Conservation (phyloP, 2,888 invertebrate genomes). For the Meloe dianella region DNA sequence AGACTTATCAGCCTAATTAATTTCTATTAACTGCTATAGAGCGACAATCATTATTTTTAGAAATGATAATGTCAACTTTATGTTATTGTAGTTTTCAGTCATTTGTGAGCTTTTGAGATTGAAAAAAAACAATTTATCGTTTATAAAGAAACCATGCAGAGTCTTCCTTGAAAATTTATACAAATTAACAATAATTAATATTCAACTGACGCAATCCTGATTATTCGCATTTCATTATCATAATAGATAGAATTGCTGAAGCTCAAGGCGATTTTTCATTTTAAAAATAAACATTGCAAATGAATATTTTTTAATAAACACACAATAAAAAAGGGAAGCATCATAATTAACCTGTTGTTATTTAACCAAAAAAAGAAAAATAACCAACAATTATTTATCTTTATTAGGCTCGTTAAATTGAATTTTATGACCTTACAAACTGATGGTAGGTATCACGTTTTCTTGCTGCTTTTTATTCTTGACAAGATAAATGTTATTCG, state of each 20-base stretch:
- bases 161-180: not conserved
- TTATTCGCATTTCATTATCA: not conserved
- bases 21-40: not conserved
- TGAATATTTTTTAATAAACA: no score
- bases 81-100: no score
- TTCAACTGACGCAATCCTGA: not conserved
- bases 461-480: not conserved
- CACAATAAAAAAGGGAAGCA: not conserved
- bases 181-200: constrained; percentile 2
- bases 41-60: not conserved
- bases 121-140: not conserved
- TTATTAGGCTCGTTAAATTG: not conserved
- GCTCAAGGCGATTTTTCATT: not conserved
- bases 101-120: no score
- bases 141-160: not conserved
- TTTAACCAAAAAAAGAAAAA: no score
- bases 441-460: constrained; percentile 15
- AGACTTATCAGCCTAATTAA: not conserved
- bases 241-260: not conserved
- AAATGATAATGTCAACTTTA: no score
- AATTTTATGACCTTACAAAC: not conserved
- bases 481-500: constrained; percentile 23
- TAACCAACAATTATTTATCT: not conserved
- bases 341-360: not conserved
- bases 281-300: not conserved